Conservation (phyloP, 2,888 invertebrate genomes). For the Tanypteryx hageni region DNA sequence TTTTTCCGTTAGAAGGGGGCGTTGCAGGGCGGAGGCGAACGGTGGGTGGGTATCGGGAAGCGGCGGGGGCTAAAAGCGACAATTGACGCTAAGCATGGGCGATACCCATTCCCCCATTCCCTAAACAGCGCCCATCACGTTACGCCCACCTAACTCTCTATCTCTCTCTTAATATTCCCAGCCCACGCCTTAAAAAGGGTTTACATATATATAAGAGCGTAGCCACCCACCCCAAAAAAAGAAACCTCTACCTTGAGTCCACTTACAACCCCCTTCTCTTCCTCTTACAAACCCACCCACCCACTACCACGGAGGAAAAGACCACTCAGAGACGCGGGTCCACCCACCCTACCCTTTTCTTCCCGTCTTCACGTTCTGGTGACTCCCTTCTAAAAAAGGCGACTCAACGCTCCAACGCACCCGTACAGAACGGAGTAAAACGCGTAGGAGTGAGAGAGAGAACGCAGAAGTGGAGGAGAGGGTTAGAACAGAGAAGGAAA, state of each 20-base stretch:
- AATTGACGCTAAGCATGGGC: conserved; percentile 4
- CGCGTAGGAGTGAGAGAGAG: too few relatives aligned
- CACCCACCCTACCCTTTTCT: too few relatives aligned
- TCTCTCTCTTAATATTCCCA: background rate
- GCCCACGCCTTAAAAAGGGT: conserved; percentile 12
- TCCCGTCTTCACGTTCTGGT: too few relatives aligned
- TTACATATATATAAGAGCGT: background rate
- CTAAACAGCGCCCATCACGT: background rate
- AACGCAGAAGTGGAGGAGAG: background rate
- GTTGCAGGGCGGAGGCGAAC: background rate
- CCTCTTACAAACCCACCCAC: background rate
- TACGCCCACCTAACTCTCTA: background rate
- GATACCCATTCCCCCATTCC: background rate
- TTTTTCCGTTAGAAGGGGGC: background rate
- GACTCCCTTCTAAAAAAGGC: too few relatives aligned
- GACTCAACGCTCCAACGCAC: too few relatives aligned
- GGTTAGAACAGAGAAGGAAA: background rate
- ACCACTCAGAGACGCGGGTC: background rate
- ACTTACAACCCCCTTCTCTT: background rate
- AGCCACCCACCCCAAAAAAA: background rate
- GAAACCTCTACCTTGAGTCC: conserved; percentile 1
- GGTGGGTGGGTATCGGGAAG: background rate
- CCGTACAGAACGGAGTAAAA: too few relatives aligned
- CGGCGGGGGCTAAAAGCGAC: background rate
- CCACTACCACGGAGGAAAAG: background rate